A percentile compares a stretch with the other conserved stretches of the same genome.
Conservation (phyloP, 2,797 vertebrate species). For the Labroides dimidiatus region DNA sequence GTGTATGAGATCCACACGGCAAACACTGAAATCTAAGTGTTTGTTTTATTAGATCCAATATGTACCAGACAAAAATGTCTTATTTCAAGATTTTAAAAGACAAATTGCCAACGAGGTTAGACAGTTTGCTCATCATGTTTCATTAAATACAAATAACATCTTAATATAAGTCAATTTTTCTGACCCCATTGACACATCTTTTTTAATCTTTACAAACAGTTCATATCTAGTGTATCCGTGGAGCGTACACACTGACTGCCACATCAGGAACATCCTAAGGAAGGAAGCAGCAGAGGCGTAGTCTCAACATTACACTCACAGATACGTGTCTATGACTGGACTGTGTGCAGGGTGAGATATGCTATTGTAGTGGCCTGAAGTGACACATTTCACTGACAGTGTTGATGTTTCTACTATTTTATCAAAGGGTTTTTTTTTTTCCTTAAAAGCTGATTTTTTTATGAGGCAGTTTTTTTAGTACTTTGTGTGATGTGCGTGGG, state of each 20-base stretch:
- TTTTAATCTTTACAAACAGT: too few relatives aligned
- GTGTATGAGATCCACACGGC: too few relatives aligned
- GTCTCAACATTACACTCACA: neutral
- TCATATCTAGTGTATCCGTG: neutral
- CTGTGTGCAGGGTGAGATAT: neutral
- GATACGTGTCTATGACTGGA: neutral
- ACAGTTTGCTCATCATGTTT: too few relatives aligned
- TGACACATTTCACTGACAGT: neutral
- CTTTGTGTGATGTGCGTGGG: neutral
- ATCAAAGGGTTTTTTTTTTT: neutral
- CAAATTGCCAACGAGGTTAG: too few relatives aligned
- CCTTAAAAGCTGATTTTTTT: too few relatives aligned
- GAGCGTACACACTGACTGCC: neutral
- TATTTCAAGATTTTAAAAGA: too few relatives aligned
- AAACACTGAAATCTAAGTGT: too few relatives aligned
- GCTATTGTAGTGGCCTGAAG: neutral
- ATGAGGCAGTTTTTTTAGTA: neutral
- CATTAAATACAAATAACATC: too few relatives aligned
- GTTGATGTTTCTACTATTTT: neutral
- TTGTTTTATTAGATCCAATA: too few relatives aligned
- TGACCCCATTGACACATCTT: too few relatives aligned
- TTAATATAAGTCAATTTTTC: too few relatives aligned
- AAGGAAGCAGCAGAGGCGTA: slow-evolving; percentile 1
- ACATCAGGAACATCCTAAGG: slow-evolving; percentile 5
- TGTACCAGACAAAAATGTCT: too few relatives aligned